Conservation (phyloP, 2,888 invertebrate genomes). For the Osmoderma eremita region DNA sequence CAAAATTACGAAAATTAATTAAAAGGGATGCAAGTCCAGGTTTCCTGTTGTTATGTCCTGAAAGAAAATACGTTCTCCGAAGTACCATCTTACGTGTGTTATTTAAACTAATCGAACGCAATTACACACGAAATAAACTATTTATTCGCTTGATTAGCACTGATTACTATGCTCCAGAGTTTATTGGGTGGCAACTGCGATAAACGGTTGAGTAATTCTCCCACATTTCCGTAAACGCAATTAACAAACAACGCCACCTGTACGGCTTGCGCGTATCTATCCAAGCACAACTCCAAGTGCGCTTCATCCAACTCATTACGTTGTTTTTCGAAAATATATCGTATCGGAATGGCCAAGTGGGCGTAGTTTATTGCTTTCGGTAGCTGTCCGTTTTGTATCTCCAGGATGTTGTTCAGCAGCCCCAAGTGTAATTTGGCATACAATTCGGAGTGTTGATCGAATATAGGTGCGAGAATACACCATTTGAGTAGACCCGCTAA, state of each 20-base stretch:
- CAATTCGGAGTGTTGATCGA: constrained; percentile 59
- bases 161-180: constrained; percentile 72
- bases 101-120: no score
- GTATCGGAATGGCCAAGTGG: constrained; percentile 63
- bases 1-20: no score
- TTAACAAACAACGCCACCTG: constrained; percentile 83
- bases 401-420: constrained; percentile 72
- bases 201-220: constrained; percentile 71
- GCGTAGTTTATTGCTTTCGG: constrained; percentile 74
- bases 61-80: no score
- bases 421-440: constrained; percentile 77
- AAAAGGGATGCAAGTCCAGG: no score
- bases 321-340: constrained; percentile 43
- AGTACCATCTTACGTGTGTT: no score
- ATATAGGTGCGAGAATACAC: constrained; percentile 74
- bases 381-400: constrained; percentile 65
- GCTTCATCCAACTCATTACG: constrained; percentile 45
- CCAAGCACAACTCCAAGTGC: constrained; percentile 71
- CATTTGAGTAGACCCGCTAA: constrained; percentile 83
- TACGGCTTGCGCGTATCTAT: constrained; percentile 84
- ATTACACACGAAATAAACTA: no score
- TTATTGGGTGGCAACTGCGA: constrained; percentile 73
- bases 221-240: constrained; percentile 83
- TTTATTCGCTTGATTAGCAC: constrained; percentile 67
- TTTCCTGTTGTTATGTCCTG: no score